Base-by-base conservation (phyloP, 2,113 vertebrate species). In the Willisornis vidua region DNA sequence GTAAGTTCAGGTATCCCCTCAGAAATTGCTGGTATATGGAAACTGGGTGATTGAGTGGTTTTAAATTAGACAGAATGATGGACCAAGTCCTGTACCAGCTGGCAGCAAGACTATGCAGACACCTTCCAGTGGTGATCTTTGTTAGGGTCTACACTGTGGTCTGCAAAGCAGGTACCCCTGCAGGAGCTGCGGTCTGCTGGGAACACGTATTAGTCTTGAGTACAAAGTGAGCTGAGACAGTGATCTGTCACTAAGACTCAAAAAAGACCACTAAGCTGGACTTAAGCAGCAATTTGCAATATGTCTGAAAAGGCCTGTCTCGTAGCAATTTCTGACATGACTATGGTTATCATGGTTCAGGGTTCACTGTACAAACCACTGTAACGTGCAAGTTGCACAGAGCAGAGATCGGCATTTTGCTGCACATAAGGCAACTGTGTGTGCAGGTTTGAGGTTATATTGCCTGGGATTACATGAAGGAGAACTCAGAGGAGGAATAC, bases 391-490 rank as follows among this genome's bases (percentile, higher is more conserved):
- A 20, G 52, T 33, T 70, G 33, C 14, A 3, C 3, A n/a, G 19
- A 80, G 49, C 48, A 77, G 68, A 35, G 52, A 18, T 76, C 41
- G 79, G 67, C 45, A 55, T 22, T 17, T 26, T 48, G 39, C n/a
- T 15, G 33, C 14, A 2, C 9, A 23, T 7, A 39, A 55, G 29
- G 25, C 41, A 55, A 10, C 14, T 71, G 63, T 28, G 35, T 39
- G 81, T 16, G 20, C 43, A 59, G 45, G 5, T 26, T n/a, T 0
- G 4, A 49, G 20, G 33, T 52, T 62, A 6, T 14, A 16, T 48
- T 62, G 41, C 18, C n/a, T 5, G 6, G 54, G 14, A 41, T 82
- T 59, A 8, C 0, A 0, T 9, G 20, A 57, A 61, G 59, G 26
- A 89, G 29, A 81, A 5, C 22, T 63, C 23, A 6, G 58, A 55